A percentile compares a stretch with the other conserved stretches of the same genome.
phyloP scores from a whole-genome alignment of 2,888 invertebrate genomes.

The Lumbricus terrestris region DNA sequence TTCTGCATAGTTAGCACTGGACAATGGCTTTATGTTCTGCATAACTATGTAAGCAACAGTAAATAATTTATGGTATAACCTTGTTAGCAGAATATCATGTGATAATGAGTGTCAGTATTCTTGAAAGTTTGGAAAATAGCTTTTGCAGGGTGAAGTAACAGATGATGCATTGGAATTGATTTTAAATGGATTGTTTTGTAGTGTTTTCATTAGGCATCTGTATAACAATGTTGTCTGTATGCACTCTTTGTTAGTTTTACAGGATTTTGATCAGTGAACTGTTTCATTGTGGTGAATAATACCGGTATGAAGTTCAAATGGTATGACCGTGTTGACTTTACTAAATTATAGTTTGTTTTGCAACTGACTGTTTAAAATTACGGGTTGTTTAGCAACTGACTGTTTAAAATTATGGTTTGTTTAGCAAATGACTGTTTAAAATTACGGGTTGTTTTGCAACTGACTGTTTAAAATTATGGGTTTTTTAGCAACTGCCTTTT shows the following conservation, averaged over 20 bases:
- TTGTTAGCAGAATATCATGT: background rate
- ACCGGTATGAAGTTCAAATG: no score
- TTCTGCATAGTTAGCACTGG: background rate
- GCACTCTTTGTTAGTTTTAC: background rate
- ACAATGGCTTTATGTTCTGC: background rate
- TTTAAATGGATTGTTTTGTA: background rate
- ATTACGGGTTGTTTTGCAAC: no score
- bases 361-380: no score
- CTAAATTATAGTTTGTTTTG: background rate
- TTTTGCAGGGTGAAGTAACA: background rate
- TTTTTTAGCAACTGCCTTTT: no score
- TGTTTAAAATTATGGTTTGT: no score
- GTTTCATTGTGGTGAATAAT: background rate
- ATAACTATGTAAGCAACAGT: background rate
- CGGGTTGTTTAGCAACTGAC: no score
- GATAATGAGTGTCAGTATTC: background rate
- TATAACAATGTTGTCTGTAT: background rate
- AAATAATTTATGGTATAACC: background rate
- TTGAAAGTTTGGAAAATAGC: background rate
- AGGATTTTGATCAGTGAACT: background rate
- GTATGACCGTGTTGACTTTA: background rate
- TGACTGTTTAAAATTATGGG: no score
- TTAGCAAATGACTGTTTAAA: no score
- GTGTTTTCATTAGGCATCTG: background rate
- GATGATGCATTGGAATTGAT: background rate